A percentile compares a stretch with the other conserved stretches of the same genome.
phyloP scores from a whole-genome alignment of 2,888 invertebrate genomes.

The Hypselothyrea guttata region DNA sequence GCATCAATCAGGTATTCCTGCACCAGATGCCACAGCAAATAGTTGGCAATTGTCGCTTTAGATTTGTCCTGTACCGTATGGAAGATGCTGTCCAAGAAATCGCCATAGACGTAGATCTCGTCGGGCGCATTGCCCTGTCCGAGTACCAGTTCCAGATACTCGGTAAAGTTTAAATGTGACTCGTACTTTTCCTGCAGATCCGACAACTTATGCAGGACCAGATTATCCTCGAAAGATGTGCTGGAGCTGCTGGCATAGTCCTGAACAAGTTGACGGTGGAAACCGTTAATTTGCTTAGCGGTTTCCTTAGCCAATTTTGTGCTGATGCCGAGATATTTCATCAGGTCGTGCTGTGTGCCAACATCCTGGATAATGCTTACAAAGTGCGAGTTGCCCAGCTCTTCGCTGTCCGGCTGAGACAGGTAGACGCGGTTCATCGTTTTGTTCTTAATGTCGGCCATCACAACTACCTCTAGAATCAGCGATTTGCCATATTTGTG shows the following conservation, averaged over 20 bases:
- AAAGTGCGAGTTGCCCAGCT: background rate
- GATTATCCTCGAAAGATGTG: constrained; percentile 34
- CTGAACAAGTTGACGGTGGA: no score
- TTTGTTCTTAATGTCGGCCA: constrained; percentile 62
- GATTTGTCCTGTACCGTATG: constrained; percentile 48
- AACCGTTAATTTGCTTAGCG: constrained; percentile 50
- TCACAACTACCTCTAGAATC: constrained; percentile 67
- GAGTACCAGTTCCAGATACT: constrained; percentile 64
- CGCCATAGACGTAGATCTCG: constrained; percentile 63
- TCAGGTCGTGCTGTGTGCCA: constrained; percentile 28
- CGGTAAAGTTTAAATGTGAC: constrained; percentile 60
- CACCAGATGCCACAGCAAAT: constrained; percentile 71
- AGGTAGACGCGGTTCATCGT: constrained; percentile 67
- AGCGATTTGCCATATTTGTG: constrained; percentile 68
- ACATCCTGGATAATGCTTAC: background rate
- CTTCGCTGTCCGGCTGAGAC: constrained; percentile 44
- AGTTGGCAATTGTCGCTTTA: constrained; percentile 57
- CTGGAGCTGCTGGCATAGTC: no score
- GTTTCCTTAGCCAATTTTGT: constrained; percentile 37
- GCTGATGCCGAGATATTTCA: constrained; percentile 54
- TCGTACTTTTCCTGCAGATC: constrained; percentile 55
- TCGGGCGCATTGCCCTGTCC: constrained; percentile 65
- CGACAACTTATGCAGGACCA: constrained; percentile 43
- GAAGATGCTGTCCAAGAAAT: constrained; percentile 54
- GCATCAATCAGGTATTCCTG: constrained; percentile 57